Evolutionary conservation across 2,113 vertebrate genomes (phyloP).

Genomic region (Stomatorhinus ivindoensis): DNA sequence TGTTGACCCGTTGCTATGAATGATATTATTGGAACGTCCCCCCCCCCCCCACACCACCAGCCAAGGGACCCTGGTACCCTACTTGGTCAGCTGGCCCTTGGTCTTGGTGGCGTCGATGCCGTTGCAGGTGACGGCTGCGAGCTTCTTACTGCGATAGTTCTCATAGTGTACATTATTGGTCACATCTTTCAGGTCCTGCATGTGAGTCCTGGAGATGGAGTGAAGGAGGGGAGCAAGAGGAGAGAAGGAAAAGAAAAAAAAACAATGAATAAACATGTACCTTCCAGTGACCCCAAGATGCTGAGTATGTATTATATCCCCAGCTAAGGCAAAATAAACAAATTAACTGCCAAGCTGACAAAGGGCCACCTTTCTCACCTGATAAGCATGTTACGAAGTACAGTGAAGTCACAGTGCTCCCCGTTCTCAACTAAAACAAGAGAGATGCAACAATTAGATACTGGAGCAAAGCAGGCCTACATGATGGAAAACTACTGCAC

Average conservation of each 20-base stretch:
- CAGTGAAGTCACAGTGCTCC: constrained; percentile 71
- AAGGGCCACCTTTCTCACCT: constrained; percentile 45
- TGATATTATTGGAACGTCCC: neutral
- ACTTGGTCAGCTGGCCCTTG: constrained; percentile 70
- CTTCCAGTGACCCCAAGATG: neutral
- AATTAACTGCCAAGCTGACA: neutral
- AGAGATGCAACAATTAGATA: neutral
- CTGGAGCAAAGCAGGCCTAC: neutral
- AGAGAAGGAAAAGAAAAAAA: neutral
- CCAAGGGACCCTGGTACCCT: constrained; percentile 1
- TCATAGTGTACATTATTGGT: constrained; percentile 74
- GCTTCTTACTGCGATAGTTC: constrained; percentile 69
- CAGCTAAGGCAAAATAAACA: neutral
- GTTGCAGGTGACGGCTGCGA: constrained; percentile 68
- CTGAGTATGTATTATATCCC: neutral
- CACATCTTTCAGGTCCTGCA: constrained; percentile 72
- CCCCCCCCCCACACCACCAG: neutral
- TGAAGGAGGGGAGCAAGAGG: neutral
- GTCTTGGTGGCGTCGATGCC: constrained; percentile 61
- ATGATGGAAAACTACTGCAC: constrained; percentile 10
- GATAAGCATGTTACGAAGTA: constrained; percentile 71
- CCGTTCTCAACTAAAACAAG: constrained; percentile 68
- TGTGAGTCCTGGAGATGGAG: constrained; percentile 56
- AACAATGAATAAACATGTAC: neutral
- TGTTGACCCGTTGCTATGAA: neutral